Evolutionary conservation across 2,797 vertebrate species (phyloP).

Genomic region (Sebastes steindachneri): DNA sequence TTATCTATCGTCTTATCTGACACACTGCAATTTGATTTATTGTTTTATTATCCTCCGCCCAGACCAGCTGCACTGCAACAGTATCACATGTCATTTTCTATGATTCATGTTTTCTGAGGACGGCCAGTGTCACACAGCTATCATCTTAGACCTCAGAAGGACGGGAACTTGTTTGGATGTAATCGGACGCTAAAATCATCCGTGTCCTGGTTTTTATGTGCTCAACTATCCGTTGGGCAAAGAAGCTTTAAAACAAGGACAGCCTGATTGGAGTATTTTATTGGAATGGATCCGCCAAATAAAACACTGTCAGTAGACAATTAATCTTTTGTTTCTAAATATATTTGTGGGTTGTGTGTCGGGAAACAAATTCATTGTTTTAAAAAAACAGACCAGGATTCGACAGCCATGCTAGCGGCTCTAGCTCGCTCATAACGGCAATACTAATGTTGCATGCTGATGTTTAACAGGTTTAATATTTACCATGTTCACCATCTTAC

Average conservation of each 20-base stretch:
- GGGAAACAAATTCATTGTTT: neutral
- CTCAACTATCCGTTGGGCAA: constrained; percentile 12
- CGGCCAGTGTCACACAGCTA: constrained; percentile 52
- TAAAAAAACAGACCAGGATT: neutral
- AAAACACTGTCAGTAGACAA: neutral
- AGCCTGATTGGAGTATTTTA: neutral
- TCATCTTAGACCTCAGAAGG: constrained; percentile 31
- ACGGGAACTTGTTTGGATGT: constrained; percentile 50
- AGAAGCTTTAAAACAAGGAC: constrained; percentile 4
- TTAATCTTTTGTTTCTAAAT: neutral
- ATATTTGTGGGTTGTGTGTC: neutral
- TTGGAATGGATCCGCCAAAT: neutral
- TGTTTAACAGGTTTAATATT: neutral
- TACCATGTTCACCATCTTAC: neutral
- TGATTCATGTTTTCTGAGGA: constrained; percentile 62
- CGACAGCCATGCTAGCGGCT: too few species aligned
- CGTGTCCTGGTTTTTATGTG: constrained; percentile 28
- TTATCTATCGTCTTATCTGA: constrained; percentile 47
- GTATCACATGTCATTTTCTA: constrained; percentile 63
- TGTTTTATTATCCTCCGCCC: constrained; percentile 32
- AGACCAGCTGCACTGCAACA: constrained; percentile 59
- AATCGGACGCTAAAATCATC: constrained; percentile 47
- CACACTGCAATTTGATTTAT: constrained; percentile 50
- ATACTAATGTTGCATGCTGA: neutral
- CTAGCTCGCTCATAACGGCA: neutral